A percentile compares a stretch with the other conserved stretches of the same genome.
Conservation (phyloP, 2,888 invertebrate genomes). For the Azorinus chamasolen region DNA sequence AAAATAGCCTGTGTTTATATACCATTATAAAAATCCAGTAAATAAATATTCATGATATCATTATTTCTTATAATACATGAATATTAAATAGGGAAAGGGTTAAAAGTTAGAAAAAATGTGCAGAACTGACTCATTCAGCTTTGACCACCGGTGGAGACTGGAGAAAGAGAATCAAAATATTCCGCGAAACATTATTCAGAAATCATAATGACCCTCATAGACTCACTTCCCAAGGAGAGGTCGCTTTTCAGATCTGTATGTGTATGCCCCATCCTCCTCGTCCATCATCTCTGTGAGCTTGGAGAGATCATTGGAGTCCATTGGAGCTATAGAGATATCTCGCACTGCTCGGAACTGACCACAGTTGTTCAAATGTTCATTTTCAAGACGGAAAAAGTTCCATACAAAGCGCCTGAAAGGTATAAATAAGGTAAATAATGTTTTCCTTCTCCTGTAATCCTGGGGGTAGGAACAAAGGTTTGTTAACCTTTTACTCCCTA, state of each 20-base stretch:
- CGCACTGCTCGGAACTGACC: conserved; percentile 98
- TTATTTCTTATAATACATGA: no score
- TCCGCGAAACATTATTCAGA: background rate
- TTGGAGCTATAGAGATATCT: conserved; percentile 90
- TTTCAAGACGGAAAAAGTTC: conserved; percentile 99
- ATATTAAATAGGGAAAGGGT: no score
- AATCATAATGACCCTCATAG: background rate
- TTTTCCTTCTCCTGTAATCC: no score
- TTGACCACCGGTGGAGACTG: no score
- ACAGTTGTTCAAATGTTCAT: conserved; percentile 99
- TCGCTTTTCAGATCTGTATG: conserved; percentile 85
- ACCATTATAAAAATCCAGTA: no score
- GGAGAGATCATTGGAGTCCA: conserved; percentile 94
- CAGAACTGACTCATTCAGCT: no score
- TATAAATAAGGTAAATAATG: background rate
- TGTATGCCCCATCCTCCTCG: conserved; percentile 93
- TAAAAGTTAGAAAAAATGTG: no score
- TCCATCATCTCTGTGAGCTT: conserved; percentile 96
- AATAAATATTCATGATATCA: no score
- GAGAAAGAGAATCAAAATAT: no score
- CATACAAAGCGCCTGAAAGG: conserved; percentile 93
- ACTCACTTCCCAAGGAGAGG: conserved; percentile 67
- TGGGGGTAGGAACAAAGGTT: no score
- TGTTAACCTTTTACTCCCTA: no score
- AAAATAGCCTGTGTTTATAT: no score